Base-by-base conservation (phyloP, 2,888 invertebrate genomes). In the Thymelicus sylvestris region DNA sequence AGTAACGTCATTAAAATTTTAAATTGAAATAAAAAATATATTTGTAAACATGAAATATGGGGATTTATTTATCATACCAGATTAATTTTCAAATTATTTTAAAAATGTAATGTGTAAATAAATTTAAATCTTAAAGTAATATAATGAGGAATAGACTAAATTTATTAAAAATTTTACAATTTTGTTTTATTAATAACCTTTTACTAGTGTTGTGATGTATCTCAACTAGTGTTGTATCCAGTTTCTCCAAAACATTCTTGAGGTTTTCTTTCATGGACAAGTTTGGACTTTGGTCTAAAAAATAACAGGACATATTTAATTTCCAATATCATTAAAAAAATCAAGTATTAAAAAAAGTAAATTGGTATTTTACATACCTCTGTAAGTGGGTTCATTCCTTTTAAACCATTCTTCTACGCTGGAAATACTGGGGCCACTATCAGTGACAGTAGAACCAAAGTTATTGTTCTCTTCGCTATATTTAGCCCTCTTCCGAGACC, bases 161-260 rank as follows among this genome's bases (percentile, higher is more conserved):
- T 31, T 31, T 3, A 31, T 31, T 31, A 1, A 31, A 31, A 31
- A 31, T 31, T 31, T n/a, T 19, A 6, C n/a, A 61, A 31, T 31
- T 31, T 31, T 31, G 31, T 31, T 31, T 31, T 5, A 31, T 2
- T 31, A 19, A 19, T 19, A 19, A 90, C 91, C 81, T 83, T 72
- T 78, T 84, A 47, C 81, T 84, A 0, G 90, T 88, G 47, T 80
- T 82, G 47, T 84, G 81, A 55, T 90, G 82, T 50, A 84, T 88
- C 73, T 90, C 89, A 0, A 74, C 75, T 0, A 91, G 75, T 0
- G 90, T 89, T 0, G 90, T 90, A 31, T 90, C 84, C 66, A 91
- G 67, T 64, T 82, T 88, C 74, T 91, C 90, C 72, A 86, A 73
- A 7, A 90, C 74, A 73, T 79, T 81, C 12, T 83, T 80, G 13